These are phyloP conservation scores for Diplogasteroides magnus DNA, from an alignment of 1,140 invertebrate species.

Conservation along the genomic window DNA sequence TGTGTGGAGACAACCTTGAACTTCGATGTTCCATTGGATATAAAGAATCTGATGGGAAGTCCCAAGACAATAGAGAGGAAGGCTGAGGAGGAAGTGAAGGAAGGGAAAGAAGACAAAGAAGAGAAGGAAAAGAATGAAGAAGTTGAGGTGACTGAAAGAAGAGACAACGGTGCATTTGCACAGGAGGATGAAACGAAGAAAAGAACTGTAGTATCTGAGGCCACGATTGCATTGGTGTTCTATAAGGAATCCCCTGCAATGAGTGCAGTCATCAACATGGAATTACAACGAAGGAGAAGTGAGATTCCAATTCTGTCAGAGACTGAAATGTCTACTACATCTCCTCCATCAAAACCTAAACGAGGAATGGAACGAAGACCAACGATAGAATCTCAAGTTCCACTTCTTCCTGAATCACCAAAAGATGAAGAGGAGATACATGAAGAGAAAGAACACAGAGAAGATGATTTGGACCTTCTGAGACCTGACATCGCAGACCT, in stretches of 20 bases:
- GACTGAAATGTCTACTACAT: not conserved
- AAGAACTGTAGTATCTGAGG: not conserved
- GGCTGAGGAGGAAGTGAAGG: not conserved
- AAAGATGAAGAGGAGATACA: not conserved
- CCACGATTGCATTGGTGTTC: not conserved
- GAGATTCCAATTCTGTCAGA: not conserved
- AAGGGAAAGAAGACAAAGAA: not conserved
- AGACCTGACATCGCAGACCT: not conserved
- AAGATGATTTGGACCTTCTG: constrained; percentile 2
- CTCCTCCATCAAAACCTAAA: not conserved
- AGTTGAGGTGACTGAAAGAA: not conserved
- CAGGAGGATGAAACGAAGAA: not conserved
- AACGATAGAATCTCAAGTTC: not conserved
- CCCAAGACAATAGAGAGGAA: not conserved
- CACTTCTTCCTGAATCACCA: not conserved
- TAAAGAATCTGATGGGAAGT: constrained; percentile 4
- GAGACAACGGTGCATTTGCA: not conserved
- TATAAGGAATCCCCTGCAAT: not conserved
- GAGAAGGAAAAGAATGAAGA: not conserved
- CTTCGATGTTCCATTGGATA: constrained; percentile 5
- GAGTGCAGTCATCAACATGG: not conserved
- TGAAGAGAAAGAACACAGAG: not conserved
- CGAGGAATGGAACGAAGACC: not conserved
- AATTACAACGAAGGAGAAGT: not conserved
- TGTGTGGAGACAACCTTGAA: constrained; percentile 4